These are phyloP conservation scores for Tetragonisca angustula DNA, from an alignment of 2,888 invertebrate genomes.

Conservation along the genomic window DNA sequence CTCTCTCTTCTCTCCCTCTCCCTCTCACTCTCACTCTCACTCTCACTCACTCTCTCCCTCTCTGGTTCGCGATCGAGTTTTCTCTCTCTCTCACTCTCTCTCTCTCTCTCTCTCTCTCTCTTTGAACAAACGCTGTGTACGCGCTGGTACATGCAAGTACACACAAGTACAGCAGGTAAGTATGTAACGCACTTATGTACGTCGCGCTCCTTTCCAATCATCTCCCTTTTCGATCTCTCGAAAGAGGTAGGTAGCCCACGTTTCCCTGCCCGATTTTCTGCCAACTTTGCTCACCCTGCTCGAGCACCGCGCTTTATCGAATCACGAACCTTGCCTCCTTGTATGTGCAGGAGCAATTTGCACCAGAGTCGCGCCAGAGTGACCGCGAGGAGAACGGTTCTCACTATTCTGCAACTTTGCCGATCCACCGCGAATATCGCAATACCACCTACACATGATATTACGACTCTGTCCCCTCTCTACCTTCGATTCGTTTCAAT, in stretches of 20 bases:
- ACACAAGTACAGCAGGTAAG: too few relatives aligned
- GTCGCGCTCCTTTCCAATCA: background rate
- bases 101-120: too few relatives aligned
- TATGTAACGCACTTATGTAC: too few relatives aligned
- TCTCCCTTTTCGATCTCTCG: conserved; percentile 33
- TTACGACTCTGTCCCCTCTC: too few relatives aligned
- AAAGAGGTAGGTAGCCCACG: conserved; percentile 1
- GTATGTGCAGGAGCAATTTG: background rate
- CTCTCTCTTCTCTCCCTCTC: conserved; percentile 1
- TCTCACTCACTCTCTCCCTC: conserved; percentile 21
- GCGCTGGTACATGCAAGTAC: too few relatives aligned
- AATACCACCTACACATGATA: too few relatives aligned
- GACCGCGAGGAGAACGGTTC: background rate
- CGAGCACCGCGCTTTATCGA: conserved; percentile 45
- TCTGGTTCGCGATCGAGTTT: too few relatives aligned
- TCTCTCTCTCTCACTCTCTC: too few relatives aligned
- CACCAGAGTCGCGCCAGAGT: conserved; percentile 7
- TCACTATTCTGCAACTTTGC: too few relatives aligned
- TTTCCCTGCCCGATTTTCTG: conserved; percentile 10
- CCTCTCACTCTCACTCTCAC: conserved; percentile 12
- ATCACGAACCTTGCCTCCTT: background rate
- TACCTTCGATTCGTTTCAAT: too few relatives aligned
- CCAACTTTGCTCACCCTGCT: background rate
- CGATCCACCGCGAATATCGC: too few relatives aligned
- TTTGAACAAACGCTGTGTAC: too few relatives aligned